Conservation (phyloP, 2,113 vertebrate species). For the Nipponia nippon region DNA sequence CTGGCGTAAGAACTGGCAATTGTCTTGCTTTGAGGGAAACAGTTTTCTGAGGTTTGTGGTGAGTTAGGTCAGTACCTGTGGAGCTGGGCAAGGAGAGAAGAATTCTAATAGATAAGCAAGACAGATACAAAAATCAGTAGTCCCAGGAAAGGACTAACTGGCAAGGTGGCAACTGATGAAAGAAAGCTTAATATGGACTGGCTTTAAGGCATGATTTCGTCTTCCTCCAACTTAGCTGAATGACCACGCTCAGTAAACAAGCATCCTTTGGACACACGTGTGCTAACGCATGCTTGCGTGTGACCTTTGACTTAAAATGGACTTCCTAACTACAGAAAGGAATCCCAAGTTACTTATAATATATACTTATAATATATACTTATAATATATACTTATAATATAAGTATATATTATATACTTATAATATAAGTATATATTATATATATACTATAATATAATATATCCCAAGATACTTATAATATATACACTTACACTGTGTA, state of each 20-base stretch:
- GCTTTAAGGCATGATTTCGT: not conserved
- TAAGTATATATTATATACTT: too few relatives aligned
- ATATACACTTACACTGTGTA: not conserved
- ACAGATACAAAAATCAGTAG: not conserved
- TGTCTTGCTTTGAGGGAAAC: not conserved
- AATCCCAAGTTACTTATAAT: not conserved
- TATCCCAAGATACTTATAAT: not conserved
- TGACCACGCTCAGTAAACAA: not conserved
- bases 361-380: too few relatives aligned
- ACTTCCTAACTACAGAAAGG: not conserved
- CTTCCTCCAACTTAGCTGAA: not conserved
- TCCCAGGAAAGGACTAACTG: not conserved
- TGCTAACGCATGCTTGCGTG: not conserved
- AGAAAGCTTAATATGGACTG: not conserved
- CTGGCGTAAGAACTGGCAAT: not conserved
- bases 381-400: too few relatives aligned
- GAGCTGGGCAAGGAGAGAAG: not conserved
- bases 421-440: too few relatives aligned
- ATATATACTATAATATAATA: too few relatives aligned
- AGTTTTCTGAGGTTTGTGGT: not conserved
- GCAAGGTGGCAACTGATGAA: not conserved
- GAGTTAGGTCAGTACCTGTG: not conserved
- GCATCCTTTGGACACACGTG: not conserved
- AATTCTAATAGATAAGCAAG: not conserved
- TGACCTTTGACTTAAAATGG: not conserved